A percentile compares a stretch with the other conserved stretches of the same genome.
These are phyloP conservation scores for Heteractis magnifica DNA, from an alignment of 92 coral and sea anemone species.

Conservation along the genomic window DNA sequence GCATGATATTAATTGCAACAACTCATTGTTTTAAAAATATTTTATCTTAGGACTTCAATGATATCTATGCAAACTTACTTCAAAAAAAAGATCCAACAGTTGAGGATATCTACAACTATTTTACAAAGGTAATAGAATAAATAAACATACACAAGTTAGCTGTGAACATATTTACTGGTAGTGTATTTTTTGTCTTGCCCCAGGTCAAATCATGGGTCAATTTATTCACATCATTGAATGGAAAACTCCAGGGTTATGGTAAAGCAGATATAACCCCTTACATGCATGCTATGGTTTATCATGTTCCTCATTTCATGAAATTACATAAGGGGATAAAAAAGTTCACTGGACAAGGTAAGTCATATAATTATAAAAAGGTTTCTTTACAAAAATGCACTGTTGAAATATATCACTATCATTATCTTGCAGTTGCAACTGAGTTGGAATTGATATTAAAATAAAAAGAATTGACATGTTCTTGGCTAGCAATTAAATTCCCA, in stretches of 20 bases:
- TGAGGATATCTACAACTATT: conserved; percentile 30
- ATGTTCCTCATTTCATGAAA: conserved; percentile 53
- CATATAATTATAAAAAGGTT: neutral
- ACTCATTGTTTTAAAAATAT: neutral
- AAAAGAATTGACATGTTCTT: neutral
- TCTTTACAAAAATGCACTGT: neutral
- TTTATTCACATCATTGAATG: conserved; percentile 42
- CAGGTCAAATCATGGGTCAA: conserved; percentile 31
- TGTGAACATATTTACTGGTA: neutral
- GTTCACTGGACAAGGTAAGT: conserved; percentile 67
- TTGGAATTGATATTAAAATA: neutral
- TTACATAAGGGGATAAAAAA: conserved; percentile 45
- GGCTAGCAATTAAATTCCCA: neutral
- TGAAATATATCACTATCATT: too few relatives aligned
- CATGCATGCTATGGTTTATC: conserved; percentile 66
- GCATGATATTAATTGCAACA: too few relatives aligned
- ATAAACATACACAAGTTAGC: neutral
- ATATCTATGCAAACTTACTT: conserved; percentile 34
- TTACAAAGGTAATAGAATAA: conserved; percentile 22
- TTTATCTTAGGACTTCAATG: conserved; percentile 44
- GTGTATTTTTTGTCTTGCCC: neutral
- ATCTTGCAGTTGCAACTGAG: neutral
- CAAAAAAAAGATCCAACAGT: conserved; percentile 31
- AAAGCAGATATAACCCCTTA: conserved; percentile 51
- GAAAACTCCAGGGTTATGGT: conserved; percentile 30